Conservation (phyloP, 2,797 vertebrate genomes). For the Amblyraja radiata region DNA sequence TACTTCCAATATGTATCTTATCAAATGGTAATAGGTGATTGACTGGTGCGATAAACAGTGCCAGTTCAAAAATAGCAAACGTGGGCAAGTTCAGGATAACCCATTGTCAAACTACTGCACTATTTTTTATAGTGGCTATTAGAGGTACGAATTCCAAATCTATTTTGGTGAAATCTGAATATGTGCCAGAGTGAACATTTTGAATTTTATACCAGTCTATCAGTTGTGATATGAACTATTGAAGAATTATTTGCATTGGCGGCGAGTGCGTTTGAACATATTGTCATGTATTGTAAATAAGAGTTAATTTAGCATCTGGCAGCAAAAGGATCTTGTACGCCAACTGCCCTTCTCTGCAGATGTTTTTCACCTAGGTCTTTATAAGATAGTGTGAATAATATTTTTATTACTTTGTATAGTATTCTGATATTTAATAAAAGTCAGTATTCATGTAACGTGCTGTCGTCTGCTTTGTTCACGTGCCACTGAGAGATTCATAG, state of each 20-base stretch:
- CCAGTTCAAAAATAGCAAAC: background rate
- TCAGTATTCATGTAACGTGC: conserved; percentile 41
- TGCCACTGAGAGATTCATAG: background rate
- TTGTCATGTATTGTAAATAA: conserved; percentile 24
- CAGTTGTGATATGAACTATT: conserved; percentile 23
- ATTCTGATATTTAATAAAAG: conserved; percentile 58
- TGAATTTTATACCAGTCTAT: conserved; percentile 25
- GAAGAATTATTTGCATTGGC: conserved; percentile 30
- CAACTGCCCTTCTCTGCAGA: conserved; percentile 14
- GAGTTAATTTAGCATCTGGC: conserved; percentile 22
- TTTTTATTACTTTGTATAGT: conserved; percentile 69
- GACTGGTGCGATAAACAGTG: background rate
- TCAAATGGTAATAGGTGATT: background rate
- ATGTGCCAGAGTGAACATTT: conserved; percentile 2
- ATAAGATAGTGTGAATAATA: conserved; percentile 63
- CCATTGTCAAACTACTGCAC: conserved; percentile 8
- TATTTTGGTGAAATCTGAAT: conserved; percentile 13
- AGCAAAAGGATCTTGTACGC: conserved; percentile 16
- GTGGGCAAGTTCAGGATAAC: background rate
- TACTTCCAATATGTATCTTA: background rate
- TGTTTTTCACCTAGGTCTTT: conserved; percentile 48
- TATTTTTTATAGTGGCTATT: conserved; percentile 3
- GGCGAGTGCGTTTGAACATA: conserved; percentile 30
- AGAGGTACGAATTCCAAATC: conserved; percentile 19
- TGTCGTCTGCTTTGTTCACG: background rate